Base-by-base conservation (phyloP, 2,797 vertebrate species). In the Myotis daubentonii region DNA sequence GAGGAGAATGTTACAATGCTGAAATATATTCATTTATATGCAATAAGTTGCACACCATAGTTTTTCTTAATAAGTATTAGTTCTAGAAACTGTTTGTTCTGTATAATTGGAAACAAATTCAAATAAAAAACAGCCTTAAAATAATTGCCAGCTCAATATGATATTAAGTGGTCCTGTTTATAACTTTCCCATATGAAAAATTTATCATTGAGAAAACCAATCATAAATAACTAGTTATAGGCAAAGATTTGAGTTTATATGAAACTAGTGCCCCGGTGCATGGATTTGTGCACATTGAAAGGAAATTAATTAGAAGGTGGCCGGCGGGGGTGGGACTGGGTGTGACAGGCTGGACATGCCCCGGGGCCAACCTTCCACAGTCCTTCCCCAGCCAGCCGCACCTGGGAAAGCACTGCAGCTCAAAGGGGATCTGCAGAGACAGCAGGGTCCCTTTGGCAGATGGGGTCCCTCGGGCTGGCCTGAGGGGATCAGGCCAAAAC, bases 1-100 rank as follows among this genome's bases (percentile, higher is more conserved):
- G 83, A 83, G 1, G 16, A 94, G 51, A 96, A 91, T 86, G 49
- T 95, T 84, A 75, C 33, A 47, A 5, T 91, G 9, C 49, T 89
- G 30, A 95, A 91, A 79, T 82, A 41, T 20, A 82, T 80, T 44
- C 41, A 95, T 94, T 95, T 92, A 71, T 25, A 88, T 75, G 38
- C 55, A 92, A 8, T 80, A 90, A 82, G 7, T 92, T 57, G 2
- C 85, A n/a, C 74, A 62, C 4, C 36, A 44, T 6, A 6, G 15
- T 30, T 89, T 81, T 41, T 91, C 38, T 81, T 68, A 30, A 4
- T 1, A 30, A 44, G 47, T 22, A 7, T 41, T 51, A 9, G 25
- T 65, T 93, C 86, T 94, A 71, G 30, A 79, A 93, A 79, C 78
- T 95, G 0, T 86, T 91, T 94, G 71, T 89, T 91, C 30, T 80